Percentiles rank a stretch among this genome's conserved stretches.
Conservation (phyloP, 2,888 invertebrate genomes). For the Parelbella ahira region DNA sequence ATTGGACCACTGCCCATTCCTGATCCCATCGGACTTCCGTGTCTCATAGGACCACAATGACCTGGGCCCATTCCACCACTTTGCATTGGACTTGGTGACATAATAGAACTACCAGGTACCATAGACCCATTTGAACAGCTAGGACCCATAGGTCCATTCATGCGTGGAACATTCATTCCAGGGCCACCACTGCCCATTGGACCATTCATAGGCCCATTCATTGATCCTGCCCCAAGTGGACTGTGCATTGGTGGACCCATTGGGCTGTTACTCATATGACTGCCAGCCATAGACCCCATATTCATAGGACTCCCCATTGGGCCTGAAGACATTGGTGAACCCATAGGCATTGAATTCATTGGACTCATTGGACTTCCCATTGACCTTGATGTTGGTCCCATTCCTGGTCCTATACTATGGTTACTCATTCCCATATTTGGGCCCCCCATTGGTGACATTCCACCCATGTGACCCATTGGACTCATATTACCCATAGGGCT, state of each 20-base stretch:
- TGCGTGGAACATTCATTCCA: slow-evolving; percentile 76
- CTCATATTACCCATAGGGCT: slow-evolving; percentile 87
- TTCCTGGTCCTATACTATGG: slow-evolving; percentile 82
- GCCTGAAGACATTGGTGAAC: slow-evolving; percentile 85
- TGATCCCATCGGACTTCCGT: slow-evolving; percentile 77
- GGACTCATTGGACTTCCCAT: slow-evolving; percentile 88
- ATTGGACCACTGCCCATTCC: slow-evolving; percentile 81
- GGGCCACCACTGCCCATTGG: slow-evolving; percentile 82
- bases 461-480: slow-evolving; percentile 85
- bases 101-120: slow-evolving; percentile 79
- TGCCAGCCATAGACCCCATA: slow-evolving; percentile 82
- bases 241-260: slow-evolving; percentile 90
- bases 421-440: slow-evolving; percentile 84
- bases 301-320: slow-evolving; percentile 88
- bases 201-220: slow-evolving; percentile 80
- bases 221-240: slow-evolving; percentile 80
- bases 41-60: slow-evolving; percentile 78
- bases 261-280: slow-evolving; percentile 85
- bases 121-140: slow-evolving; percentile 80
- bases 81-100: slow-evolving; percentile 77
- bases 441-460: slow-evolving; percentile 86
- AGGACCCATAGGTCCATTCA: slow-evolving; percentile 79
- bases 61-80: slow-evolving; percentile 74
- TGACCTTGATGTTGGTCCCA: slow-evolving; percentile 78
- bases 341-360: slow-evolving; percentile 86